These are phyloP conservation scores for Nezara viridula DNA, from an alignment of 2,888 invertebrate genomes.

Conservation along the genomic window DNA sequence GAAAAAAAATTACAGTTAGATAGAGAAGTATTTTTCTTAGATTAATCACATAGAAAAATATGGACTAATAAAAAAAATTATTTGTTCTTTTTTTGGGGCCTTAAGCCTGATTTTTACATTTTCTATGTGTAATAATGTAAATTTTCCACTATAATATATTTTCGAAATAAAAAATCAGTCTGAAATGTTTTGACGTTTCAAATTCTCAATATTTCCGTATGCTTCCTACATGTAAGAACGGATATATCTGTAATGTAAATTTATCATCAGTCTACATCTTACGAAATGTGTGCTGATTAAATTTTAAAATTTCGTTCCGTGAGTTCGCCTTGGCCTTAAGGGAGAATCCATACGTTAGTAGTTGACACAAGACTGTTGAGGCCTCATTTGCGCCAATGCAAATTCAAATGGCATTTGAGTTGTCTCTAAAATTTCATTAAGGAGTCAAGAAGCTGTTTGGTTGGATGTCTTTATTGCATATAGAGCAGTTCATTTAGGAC, in stretches of 20 bases:
- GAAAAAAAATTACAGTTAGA: no score
- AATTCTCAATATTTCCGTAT: no score
- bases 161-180: no score
- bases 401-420: slow-evolving; percentile 4
- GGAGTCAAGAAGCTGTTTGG: slow-evolving; percentile 4
- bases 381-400: background rate
- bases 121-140: no score
- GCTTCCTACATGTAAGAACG: no score
- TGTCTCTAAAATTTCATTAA: slow-evolving; percentile 23
- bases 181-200: no score
- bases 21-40: no score
- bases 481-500: background rate
- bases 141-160: no score
- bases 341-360: background rate
- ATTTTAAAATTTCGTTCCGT: background rate
- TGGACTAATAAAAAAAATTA: no score
- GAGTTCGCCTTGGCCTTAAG: background rate
- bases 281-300: background rate
- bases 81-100: no score
- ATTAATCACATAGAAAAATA: no score
- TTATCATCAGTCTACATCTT: background rate
- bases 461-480: background rate
- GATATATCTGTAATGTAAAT: background rate
- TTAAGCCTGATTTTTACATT: no score
- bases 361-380: slow-evolving; percentile 5